Percentiles rank a stretch among this genome's conserved stretches.
Conservation (phyloP, 2,888 invertebrate genomes). For the Torymus aiolomorphi region DNA sequence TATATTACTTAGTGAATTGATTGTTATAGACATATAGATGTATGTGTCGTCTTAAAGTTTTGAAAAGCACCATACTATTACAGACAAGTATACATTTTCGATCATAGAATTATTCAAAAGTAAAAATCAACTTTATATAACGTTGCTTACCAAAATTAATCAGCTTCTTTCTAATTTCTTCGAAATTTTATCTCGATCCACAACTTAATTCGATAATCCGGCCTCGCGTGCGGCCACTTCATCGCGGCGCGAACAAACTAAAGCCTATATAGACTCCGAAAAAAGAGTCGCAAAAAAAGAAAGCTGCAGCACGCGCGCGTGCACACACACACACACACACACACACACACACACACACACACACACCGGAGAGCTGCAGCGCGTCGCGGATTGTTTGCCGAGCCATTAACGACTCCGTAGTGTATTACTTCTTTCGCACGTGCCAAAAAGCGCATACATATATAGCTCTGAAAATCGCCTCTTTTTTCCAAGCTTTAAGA, state of each 20-base stretch:
- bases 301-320: too few relatives aligned
- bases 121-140: too few relatives aligned
- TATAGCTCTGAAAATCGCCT: constrained; percentile 10
- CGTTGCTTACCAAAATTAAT: too few relatives aligned
- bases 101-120: background rate
- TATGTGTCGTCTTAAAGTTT: constrained; percentile 49
- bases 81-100: background rate
- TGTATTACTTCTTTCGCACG: constrained; percentile 28
- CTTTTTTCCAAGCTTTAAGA: constrained; percentile 56
- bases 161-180: too few relatives aligned
- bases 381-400: constrained; percentile 5
- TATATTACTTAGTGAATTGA: constrained; percentile 19
- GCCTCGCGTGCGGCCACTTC: too few relatives aligned
- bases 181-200: too few relatives aligned
- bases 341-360: background rate
- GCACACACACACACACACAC: background rate
- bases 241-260: too few relatives aligned
- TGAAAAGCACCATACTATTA: constrained; percentile 6
- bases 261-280: too few relatives aligned
- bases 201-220: too few relatives aligned
- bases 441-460: constrained; percentile 15
- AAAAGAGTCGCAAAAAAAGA: too few relatives aligned
- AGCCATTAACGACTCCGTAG: constrained; percentile 21
- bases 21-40: constrained; percentile 24
- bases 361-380: background rate